Evolutionary conservation across 37 sponge, comb jelly and placozoan genomes (phyloP).

Genomic region (Tethya wilhelma): DNA sequence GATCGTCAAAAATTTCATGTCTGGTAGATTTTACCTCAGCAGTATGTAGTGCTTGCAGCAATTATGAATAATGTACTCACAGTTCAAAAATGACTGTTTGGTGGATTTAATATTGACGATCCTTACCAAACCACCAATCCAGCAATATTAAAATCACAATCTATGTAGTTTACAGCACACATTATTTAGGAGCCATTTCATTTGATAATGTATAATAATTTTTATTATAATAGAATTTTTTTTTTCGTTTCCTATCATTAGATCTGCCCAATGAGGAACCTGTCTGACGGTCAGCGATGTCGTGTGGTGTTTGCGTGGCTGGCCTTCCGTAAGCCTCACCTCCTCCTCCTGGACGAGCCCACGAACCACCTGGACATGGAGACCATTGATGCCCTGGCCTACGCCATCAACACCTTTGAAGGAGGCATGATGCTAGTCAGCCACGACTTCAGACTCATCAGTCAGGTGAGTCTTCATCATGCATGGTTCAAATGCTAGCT

Average conservation of each 20-base stretch:
- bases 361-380: slow-evolving; percentile 97
- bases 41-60: no score
- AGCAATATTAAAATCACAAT: no score
- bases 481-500: no score
- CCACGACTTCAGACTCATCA: slow-evolving; percentile 97
- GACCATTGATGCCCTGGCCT: slow-evolving; percentile 94
- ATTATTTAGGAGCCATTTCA: no score
- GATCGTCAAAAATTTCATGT: no score
- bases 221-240: neutral
- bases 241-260: slow-evolving; percentile 12
- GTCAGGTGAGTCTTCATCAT: slow-evolving; percentile 90
- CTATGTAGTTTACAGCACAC: no score
- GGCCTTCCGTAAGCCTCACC: slow-evolving; percentile 85
- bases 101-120: no score
- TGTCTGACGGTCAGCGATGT: slow-evolving; percentile 94
- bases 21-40: no score
- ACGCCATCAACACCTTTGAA: slow-evolving; percentile 84
- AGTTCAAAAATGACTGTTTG: no score
- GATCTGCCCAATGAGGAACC: slow-evolving; percentile 89
- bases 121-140: no score
- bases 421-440: slow-evolving; percentile 95
- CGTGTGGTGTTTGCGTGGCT: slow-evolving; percentile 95
- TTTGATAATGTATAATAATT: no score
- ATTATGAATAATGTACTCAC: no score
- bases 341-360: slow-evolving; percentile 93